A percentile compares a stretch with the other conserved stretches of the same genome.
Evolutionary conservation across 2,888 invertebrate genomes (phyloP).

Genomic region (Meta bourneti): DNA sequence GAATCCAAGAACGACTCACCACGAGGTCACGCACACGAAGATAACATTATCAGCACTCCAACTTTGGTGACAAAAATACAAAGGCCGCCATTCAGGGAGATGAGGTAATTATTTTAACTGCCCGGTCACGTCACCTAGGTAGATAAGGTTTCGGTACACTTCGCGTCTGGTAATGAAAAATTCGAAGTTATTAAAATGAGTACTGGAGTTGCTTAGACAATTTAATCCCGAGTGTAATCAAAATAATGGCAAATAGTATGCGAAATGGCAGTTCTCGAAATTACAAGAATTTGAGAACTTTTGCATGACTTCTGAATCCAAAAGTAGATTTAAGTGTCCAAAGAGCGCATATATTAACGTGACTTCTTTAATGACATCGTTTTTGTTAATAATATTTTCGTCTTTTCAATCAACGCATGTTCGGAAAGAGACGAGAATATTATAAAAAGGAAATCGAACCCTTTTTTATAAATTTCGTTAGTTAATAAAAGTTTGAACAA

Average conservation of each 20-base stretch:
- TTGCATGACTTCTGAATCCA: no score
- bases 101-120: background rate
- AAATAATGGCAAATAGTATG: background rate
- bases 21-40: background rate
- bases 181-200: background rate
- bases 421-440: no score
- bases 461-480: no score
- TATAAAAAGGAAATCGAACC: no score
- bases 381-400: no score
- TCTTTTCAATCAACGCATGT: no score
- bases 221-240: background rate
- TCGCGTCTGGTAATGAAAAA: background rate
- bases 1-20: background rate
- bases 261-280: background rate
- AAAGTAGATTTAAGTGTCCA: no score
- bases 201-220: background rate
- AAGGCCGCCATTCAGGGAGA: background rate
- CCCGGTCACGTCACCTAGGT: background rate
- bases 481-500: no score
- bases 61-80: background rate
- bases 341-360: no score
- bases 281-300: no score
- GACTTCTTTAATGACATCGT: no score
- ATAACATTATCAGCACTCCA: background rate
- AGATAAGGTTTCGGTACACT: background rate